These are phyloP conservation scores for Nymphalis urticae DNA, from an alignment of 2,888 invertebrate species.

Conservation along the genomic window DNA sequence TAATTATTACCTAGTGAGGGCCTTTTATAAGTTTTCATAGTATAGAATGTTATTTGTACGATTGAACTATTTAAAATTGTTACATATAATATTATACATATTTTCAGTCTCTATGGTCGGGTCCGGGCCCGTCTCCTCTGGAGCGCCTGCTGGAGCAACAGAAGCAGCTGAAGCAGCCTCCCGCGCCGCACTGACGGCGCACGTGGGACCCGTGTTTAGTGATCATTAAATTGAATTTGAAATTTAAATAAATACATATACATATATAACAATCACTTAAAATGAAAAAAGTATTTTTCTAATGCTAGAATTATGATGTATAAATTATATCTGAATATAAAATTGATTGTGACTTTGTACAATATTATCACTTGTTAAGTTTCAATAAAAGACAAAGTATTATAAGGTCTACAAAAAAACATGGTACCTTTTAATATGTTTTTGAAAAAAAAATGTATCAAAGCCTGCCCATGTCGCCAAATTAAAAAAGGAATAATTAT, in stretches of 20 bases:
- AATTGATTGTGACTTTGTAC: neutral
- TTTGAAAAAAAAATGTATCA: neutral
- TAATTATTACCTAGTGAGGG: no score
- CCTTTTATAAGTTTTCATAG: no score
- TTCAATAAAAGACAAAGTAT: slow-evolving; percentile 2
- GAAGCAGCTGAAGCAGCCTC: slow-evolving; percentile 81
- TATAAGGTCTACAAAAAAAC: neutral
- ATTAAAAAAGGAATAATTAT: neutral
- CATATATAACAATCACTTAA: no score
- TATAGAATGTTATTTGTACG: neutral
- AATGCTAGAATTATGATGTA: neutral
- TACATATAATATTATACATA: neutral
- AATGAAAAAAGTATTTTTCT: no score
- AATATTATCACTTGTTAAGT: neutral
- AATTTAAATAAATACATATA: neutral
- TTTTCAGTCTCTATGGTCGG: slow-evolving; percentile 87
- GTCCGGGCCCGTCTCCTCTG: slow-evolving; percentile 89
- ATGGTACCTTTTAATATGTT: neutral
- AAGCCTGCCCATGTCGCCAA: neutral
- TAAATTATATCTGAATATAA: neutral
- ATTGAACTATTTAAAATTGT: neutral
- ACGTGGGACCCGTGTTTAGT: no score
- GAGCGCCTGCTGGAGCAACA: slow-evolving; percentile 91
- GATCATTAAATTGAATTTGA: neutral
- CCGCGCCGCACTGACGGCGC: slow-evolving; percentile 57